phyloP scores from a whole-genome alignment of 2,888 invertebrate species.

The Dendrolimus pini region DNA sequence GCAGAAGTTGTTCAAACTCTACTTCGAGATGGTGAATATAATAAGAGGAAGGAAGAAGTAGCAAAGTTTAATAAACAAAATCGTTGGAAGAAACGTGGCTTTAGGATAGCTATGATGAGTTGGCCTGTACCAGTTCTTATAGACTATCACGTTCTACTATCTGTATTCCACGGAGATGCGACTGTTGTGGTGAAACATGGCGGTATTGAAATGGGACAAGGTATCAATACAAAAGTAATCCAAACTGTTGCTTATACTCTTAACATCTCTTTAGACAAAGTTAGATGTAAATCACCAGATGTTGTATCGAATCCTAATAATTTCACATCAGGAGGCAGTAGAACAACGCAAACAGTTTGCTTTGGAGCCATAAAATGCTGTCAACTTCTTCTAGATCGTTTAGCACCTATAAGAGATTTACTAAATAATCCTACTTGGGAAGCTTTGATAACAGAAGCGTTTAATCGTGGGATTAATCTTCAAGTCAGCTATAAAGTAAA shows the following conservation, averaged over 20 bases:
- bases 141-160: constrained; percentile 76
- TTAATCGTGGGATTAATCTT: constrained; percentile 42
- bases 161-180: constrained; percentile 83
- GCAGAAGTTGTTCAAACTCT: constrained; percentile 35
- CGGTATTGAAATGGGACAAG: constrained; percentile 88
- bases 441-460: constrained; percentile 65
- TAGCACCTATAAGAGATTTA: constrained; percentile 54
- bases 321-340: constrained; percentile 80
- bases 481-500: constrained; percentile 44
- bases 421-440: constrained; percentile 70
- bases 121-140: constrained; percentile 75
- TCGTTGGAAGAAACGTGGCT: constrained; percentile 86
- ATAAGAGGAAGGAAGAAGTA: constrained; percentile 69
- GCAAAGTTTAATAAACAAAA: constrained; percentile 80
- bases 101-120: constrained; percentile 81
- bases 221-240: constrained; percentile 82
- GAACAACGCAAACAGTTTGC: constrained; percentile 38
- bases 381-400: constrained; percentile 61
- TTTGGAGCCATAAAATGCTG: constrained; percentile 62
- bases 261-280: constrained; percentile 78
- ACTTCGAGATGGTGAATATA: constrained; percentile 64
- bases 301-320: constrained; percentile 79
- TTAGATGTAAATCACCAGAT: constrained; percentile 80
- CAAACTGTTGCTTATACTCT: constrained; percentile 81
- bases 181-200: constrained; percentile 83